phyloP scores from a whole-genome alignment of 2,888 invertebrate species.

The Epirrhoe tristata region DNA sequence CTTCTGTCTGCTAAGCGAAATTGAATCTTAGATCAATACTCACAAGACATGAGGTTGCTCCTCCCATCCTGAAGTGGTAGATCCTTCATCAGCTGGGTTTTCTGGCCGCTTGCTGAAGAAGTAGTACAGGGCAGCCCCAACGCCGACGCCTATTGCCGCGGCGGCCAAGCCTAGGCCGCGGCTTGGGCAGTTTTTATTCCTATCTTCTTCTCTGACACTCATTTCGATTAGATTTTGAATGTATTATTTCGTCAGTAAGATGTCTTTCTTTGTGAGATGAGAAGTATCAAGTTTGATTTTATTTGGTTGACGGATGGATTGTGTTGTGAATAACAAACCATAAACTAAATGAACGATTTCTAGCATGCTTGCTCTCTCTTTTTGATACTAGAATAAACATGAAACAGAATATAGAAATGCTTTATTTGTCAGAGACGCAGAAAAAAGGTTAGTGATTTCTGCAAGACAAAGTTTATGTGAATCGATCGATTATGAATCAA shows the following conservation, averaged over 20 bases:
- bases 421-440: too few species aligned
- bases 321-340: too few species aligned
- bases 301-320: not conserved
- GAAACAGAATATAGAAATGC: too few species aligned
- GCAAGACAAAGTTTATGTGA: too few species aligned
- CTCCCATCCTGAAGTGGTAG: conserved; percentile 64
- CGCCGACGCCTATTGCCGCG: conserved; percentile 75
- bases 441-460: too few species aligned
- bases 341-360: too few species aligned
- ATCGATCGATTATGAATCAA: too few species aligned
- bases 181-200: conserved; percentile 66
- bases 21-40: conserved; percentile 47
- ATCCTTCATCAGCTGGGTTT: conserved; percentile 62
- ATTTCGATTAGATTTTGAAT: conserved; percentile 50
- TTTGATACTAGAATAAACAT: too few species aligned
- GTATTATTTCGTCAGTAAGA: not conserved
- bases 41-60: conserved; percentile 62
- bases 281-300: not conserved
- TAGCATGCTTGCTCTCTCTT: too few species aligned
- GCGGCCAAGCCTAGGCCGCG: conserved; percentile 74
- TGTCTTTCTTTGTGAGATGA: not conserved
- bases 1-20: conserved; percentile 35
- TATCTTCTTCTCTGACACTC: conserved; percentile 73
- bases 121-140: conserved; percentile 79
- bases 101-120: conserved; percentile 70